Evolutionary conservation across 1,140 invertebrate species (phyloP).

Genomic region (Phymastichus coffea): DNA sequence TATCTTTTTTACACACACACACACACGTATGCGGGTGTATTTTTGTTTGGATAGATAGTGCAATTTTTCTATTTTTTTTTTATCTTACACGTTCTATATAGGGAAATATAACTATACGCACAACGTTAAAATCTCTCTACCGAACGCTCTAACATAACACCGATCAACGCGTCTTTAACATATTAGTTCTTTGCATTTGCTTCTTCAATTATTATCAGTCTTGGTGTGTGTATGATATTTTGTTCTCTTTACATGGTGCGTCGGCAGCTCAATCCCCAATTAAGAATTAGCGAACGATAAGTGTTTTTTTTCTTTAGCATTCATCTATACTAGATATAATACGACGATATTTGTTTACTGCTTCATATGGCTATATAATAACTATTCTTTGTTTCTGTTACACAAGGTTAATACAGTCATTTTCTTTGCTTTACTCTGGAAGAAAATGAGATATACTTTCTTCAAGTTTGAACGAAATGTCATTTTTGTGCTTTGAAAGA

Average conservation of each 20-base stretch:
- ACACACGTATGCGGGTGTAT: too few species aligned
- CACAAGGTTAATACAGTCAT: too few species aligned
- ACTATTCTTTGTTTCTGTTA: too few species aligned
- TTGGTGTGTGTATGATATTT: constrained; percentile 42
- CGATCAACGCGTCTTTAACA: constrained; percentile 39
- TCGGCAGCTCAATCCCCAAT: constrained; percentile 33
- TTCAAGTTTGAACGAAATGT: too few species aligned
- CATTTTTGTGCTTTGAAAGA: neutral
- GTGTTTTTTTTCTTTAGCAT: constrained; percentile 20
- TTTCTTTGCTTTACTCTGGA: too few species aligned
- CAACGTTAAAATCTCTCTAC: constrained; percentile 54
- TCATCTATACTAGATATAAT: constrained; percentile 14
- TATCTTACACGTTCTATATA: constrained; percentile 3
- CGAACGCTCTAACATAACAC: constrained; percentile 57
- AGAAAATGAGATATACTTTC: too few species aligned
- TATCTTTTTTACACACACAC: constrained; percentile 8
- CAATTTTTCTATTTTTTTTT: neutral
- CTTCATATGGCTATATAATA: neutral
- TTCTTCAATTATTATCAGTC: constrained; percentile 46
- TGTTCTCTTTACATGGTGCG: constrained; percentile 40
- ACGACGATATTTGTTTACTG: constrained; percentile 28
- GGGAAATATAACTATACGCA: constrained; percentile 34
- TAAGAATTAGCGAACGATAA: too few species aligned
- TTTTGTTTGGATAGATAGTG: too few species aligned
- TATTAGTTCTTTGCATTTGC: constrained; percentile 2